Evolutionary conservation across 2,113 vertebrate species (phyloP).

Genomic region (Odobenus rosmarus): DNA sequence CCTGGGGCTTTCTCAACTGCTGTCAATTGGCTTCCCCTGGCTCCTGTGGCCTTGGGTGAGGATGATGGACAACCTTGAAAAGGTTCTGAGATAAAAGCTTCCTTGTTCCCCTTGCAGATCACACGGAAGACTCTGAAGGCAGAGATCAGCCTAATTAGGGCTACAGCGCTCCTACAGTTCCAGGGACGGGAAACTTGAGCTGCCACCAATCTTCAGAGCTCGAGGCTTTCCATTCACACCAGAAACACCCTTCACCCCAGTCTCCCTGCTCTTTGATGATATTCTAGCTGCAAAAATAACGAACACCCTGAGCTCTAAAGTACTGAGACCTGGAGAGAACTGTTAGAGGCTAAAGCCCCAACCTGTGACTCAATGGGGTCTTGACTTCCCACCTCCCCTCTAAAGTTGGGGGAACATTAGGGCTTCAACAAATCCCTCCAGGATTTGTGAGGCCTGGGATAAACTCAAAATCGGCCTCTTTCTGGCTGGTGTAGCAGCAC

Average conservation of each 20-base stretch:
- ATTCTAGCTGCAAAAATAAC: not conserved
- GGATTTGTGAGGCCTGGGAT: not conserved
- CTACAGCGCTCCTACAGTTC: not conserved
- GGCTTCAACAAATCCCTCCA: not conserved
- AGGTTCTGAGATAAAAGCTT: slow-evolving; percentile 29
- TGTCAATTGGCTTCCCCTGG: slow-evolving; percentile 6
- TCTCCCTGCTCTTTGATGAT: slow-evolving; percentile 4
- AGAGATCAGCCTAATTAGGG: not conserved
- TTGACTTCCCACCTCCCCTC: not conserved
- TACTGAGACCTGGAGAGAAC: not conserved
- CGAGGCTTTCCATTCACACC: not conserved
- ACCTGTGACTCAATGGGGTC: not conserved
- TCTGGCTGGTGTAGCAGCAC: not conserved
- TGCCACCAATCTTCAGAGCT: not conserved
- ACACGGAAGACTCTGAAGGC: not conserved
- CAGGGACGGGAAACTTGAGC: not conserved
- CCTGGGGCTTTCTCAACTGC: not conserved
- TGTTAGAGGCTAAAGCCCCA: not conserved
- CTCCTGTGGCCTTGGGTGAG: not conserved
- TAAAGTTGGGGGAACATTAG: not conserved
- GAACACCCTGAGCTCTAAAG: not conserved
- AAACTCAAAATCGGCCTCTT: not conserved
- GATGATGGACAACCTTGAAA: not conserved
- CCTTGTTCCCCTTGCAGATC: not conserved
- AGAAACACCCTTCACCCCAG: not conserved